Conservation (phyloP, 2,888 invertebrate species). For the Erpobdella octoculata region DNA sequence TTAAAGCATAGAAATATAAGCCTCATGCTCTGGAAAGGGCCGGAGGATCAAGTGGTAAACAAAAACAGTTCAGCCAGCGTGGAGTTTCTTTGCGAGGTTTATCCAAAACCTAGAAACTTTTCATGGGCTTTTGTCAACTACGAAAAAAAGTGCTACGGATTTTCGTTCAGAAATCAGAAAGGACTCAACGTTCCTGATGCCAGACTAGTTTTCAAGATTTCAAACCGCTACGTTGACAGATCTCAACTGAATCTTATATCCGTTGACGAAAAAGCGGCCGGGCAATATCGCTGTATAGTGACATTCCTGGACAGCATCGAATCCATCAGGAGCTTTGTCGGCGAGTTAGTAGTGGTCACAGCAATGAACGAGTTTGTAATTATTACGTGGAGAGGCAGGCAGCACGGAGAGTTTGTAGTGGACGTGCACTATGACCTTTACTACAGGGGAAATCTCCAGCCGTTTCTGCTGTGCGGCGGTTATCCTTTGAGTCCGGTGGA, state of each 20-base stretch:
- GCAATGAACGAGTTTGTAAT: not conserved
- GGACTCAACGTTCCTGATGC: not conserved
- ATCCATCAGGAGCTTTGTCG: not conserved
- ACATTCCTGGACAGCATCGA: not conserved
- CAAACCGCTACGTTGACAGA: not conserved
- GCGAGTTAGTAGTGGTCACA: conserved; percentile 8
- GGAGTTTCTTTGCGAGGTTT: conserved; percentile 7
- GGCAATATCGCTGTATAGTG: conserved; percentile 7
- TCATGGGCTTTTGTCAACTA: conserved; percentile 11
- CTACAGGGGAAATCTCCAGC: conserved; percentile 12
- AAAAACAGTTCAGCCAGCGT: not conserved
- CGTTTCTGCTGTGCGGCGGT: conserved; percentile 10
- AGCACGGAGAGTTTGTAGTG: not conserved
- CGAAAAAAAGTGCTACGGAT: not conserved
- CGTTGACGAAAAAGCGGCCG: conserved; percentile 1
- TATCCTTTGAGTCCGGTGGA: not conserved
- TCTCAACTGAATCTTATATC: conserved; percentile 1
- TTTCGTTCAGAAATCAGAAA: not conserved
- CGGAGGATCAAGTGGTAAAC: not conserved
- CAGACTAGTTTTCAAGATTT: not conserved
- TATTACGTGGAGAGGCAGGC: not conserved
- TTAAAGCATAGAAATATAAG: not conserved
- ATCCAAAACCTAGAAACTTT: not conserved
- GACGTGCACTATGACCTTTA: not conserved
- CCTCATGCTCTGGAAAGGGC: not conserved